Percentiles rank a stretch among this genome's conserved stretches.
Conservation (phyloP, 2,113 vertebrate species). For the Podiceps cristatus region DNA sequence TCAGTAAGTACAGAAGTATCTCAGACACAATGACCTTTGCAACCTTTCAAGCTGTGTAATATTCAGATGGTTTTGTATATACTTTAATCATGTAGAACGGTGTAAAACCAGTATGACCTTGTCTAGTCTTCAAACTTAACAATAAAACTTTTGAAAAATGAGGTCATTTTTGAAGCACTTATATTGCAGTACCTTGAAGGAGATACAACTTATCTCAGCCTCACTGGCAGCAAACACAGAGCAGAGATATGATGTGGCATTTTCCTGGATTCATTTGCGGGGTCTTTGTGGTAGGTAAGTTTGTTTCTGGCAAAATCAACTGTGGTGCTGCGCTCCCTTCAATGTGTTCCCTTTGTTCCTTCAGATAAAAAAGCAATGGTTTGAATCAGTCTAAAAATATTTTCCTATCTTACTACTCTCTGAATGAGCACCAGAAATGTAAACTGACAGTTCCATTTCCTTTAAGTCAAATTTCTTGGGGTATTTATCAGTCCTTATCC, state of each 20-base stretch:
- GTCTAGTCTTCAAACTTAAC: slow-evolving; percentile 86
- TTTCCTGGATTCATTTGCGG: neutral
- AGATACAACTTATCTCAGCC: neutral
- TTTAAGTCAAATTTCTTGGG: neutral
- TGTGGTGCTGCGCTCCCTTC: neutral
- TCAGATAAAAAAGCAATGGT: neutral
- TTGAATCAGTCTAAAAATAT: neutral
- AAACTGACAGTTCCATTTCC: slow-evolving; percentile 19
- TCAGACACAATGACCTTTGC: slow-evolving; percentile 77
- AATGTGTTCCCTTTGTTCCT: slow-evolving; percentile 22
- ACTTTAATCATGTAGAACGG: slow-evolving; percentile 80
- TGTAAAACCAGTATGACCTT: slow-evolving; percentile 84
- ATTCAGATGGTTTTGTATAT: slow-evolving; percentile 83
- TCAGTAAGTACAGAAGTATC: slow-evolving; percentile 76
- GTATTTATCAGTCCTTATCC: neutral
- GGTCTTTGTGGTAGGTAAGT: slow-evolving; percentile 2
- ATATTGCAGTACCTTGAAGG: slow-evolving; percentile 39
- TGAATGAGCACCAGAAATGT: neutral
- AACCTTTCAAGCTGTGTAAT: slow-evolving; percentile 82
- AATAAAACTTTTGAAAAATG: slow-evolving; percentile 87
- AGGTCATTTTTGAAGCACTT: slow-evolving; percentile 47
- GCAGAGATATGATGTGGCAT: neutral
- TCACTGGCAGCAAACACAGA: neutral
- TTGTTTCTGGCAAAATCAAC: neutral
- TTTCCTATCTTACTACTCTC: neutral